Evolutionary conservation across 1,140 invertebrate species (phyloP), one percentile per base, ranked within the genome.

Genomic region (Ceratoteleas bidentatus): DNA sequence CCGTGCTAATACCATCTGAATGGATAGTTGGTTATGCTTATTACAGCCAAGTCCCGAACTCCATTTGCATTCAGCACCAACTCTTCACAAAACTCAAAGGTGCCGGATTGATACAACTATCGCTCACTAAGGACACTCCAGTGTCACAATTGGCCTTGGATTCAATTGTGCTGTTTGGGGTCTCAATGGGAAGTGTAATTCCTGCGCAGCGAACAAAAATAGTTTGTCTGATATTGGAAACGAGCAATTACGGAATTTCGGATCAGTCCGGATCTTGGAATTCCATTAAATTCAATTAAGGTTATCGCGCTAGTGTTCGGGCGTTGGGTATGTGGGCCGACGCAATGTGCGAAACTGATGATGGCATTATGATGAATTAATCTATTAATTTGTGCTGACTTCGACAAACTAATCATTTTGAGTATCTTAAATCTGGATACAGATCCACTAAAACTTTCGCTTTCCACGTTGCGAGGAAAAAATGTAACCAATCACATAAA

Each of bases 11-110:
- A 49, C 80, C 16, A 11, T 10, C 13, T 72, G 80, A 82, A 73
- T 73, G 32, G 61, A 56, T 73, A 57, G 73, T 69, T 45, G 52
- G 68, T 82, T 68, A 73, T 66, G 73, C 61, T 82, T 77, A 69
- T 82, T 69, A 66, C 68, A n/a, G 10, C 40, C 4, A 77, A 77
- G 61, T 73, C 52, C 16, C 38, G 24, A 65, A 68, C 47, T 72
- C 54, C 57, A 66, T 82, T 82, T 73, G 61, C 61, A 76, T 82
- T 66, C 34, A 54, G 54, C 45, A 33, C 58, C 47, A 65, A 24
- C 47, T 53, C 32, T 40, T 61, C 50, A 14, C 34, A 53, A 57
- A 50, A 61, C 16, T 78, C 60, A 40, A 61, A 80, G 69, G 64
- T 70, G 45, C 14, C 43, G 32, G 36, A 81, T 81, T 66, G 66